Percentiles rank a stretch among this genome's conserved stretches.
These are phyloP conservation scores for Catamblyrhynchus diadema DNA, from an alignment of 2,797 vertebrate genomes.

Conservation along the genomic window DNA sequence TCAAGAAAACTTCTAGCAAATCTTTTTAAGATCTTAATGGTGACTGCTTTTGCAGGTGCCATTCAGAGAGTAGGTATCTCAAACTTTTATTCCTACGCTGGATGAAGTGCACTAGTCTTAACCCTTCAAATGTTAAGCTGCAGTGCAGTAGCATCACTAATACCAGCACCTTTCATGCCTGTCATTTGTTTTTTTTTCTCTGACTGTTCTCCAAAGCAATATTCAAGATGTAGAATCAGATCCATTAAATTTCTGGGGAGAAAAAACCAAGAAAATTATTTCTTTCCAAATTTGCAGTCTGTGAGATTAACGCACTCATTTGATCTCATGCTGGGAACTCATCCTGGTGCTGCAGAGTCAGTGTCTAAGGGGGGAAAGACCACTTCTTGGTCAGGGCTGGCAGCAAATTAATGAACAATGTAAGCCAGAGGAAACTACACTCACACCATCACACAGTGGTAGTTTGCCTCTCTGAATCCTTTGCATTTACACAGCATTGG, in stretches of 20 bases:
- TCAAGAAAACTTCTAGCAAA: not conserved
- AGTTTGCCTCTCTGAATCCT: not conserved
- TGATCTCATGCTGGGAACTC: not conserved
- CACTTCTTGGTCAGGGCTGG: not conserved
- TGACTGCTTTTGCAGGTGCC: not conserved
- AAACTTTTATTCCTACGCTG: not conserved
- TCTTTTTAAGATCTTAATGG: not conserved
- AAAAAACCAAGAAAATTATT: accelerated
- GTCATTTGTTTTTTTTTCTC: not conserved
- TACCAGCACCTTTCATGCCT: not conserved
- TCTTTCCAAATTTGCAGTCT: not conserved
- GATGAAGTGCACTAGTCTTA: not conserved
- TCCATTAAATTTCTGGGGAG: not conserved
- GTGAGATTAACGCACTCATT: not conserved
- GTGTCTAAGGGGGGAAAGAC: not conserved
- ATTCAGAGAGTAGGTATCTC: not conserved
- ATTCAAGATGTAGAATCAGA: not conserved
- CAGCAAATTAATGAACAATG: not conserved
- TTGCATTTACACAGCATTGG: not conserved
- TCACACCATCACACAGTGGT: not conserved
- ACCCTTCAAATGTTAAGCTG: not conserved
- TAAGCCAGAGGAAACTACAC: not conserved
- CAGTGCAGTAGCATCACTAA: not conserved
- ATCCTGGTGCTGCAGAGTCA: not conserved
- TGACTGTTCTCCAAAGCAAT: not conserved